Evolutionary conservation across 2,888 invertebrate genomes (phyloP).

Genomic region (Nomada fucata): DNA sequence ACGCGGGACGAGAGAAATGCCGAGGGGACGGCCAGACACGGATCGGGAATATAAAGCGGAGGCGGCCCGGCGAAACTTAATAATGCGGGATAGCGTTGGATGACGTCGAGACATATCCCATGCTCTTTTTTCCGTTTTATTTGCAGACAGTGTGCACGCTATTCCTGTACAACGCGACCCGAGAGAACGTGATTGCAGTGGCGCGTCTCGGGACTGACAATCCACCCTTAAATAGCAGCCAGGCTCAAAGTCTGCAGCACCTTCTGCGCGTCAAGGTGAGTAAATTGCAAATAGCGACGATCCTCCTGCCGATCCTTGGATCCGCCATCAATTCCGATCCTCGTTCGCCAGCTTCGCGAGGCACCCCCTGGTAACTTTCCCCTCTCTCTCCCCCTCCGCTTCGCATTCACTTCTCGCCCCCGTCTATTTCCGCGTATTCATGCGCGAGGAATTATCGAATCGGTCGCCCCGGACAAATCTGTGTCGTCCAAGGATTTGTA

Average conservation of each 20-base stretch:
- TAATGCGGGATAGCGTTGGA: constrained; percentile 51
- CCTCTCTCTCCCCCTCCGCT: neutral
- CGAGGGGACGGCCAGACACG: constrained; percentile 18
- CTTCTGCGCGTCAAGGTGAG: constrained; percentile 85
- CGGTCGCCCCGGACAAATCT: neutral
- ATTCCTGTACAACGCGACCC: constrained; percentile 93
- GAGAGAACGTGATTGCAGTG: constrained; percentile 94
- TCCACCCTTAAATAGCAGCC: constrained; percentile 83
- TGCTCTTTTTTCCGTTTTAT: constrained; percentile 54
- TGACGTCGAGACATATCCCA: constrained; percentile 33
- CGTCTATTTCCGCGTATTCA: neutral
- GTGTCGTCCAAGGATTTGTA: neutral
- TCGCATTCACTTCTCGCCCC: constrained; percentile 20
- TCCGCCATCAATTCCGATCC: constrained; percentile 60
- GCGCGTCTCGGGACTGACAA: constrained; percentile 90
- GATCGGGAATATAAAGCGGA: constrained; percentile 42
- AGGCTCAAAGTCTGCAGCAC: constrained; percentile 86
- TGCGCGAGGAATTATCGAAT: constrained; percentile 41
- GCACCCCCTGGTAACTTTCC: constrained; percentile 14
- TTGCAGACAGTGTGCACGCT: constrained; percentile 93
- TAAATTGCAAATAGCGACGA: constrained; percentile 63
- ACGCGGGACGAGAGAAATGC: neutral
- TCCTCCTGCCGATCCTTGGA: constrained; percentile 21
- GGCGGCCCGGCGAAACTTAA: constrained; percentile 55
- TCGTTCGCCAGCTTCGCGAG: neutral